Evolutionary conservation across 2,888 invertebrate genomes (phyloP).

Genomic region (Morinoia aosen): DNA sequence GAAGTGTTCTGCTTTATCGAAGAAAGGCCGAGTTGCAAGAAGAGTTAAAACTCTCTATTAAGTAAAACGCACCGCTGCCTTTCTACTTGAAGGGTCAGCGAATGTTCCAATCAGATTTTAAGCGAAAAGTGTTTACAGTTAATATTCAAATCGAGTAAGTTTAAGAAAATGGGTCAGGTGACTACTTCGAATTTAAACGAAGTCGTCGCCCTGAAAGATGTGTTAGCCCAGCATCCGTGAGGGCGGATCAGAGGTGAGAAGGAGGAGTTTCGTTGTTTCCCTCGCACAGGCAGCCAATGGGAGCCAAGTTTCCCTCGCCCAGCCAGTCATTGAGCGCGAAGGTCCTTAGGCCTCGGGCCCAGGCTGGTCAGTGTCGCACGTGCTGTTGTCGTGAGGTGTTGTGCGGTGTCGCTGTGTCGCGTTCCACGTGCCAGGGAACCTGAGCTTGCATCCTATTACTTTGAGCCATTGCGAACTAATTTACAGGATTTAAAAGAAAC

Average conservation of each 20-base stretch:
- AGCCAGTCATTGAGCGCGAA: conserved; percentile 5
- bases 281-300: not conserved
- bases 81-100: not conserved
- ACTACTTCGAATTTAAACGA: conserved; percentile 22
- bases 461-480: not conserved
- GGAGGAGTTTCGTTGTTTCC: conserved; percentile 11
- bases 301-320: conserved; percentile 4
- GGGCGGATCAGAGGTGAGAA: not conserved
- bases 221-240: not conserved
- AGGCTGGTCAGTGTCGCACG: conserved; percentile 28
- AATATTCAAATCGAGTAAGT: conserved; percentile 30
- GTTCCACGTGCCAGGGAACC: conserved; percentile 48
- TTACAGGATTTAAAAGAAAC: not conserved
- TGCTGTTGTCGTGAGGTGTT: conserved; percentile 3
- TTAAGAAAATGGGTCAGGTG: conserved; percentile 33
- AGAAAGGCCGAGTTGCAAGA: no score
- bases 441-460: conserved; percentile 12
- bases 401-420: conserved; percentile 1
- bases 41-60: no score
- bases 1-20: no score
- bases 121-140: not conserved
- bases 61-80: not conserved
- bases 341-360: conserved; percentile 5
- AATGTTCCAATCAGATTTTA: conserved; percentile 45
- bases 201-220: conserved; percentile 22